phyloP scores from a whole-genome alignment of 2,888 invertebrate genomes.

The Zaprionus lineosus region DNA sequence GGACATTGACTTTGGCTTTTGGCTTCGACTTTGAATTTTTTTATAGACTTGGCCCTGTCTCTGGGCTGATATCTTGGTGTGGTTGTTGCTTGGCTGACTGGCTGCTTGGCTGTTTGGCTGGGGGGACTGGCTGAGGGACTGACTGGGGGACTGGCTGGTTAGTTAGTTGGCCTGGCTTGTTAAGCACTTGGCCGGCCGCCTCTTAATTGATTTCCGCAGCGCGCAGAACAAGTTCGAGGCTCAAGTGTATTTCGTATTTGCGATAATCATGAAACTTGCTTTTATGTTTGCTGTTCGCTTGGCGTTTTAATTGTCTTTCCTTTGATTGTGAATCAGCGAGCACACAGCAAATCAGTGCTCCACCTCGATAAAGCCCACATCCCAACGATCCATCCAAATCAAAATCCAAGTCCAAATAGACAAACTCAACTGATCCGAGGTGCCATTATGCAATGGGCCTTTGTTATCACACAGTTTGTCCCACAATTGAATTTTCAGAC shows the following conservation, averaged over 20 bases:
- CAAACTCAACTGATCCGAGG: too few species aligned
- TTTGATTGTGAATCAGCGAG: too few species aligned
- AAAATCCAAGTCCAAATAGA: not conserved
- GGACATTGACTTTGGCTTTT: constrained; percentile 52
- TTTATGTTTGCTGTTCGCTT: constrained; percentile 11
- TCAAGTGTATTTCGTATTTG: constrained; percentile 16
- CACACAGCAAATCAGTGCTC: too few species aligned
- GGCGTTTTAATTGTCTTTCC: constrained; percentile 6
- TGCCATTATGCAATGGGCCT: constrained; percentile 40
- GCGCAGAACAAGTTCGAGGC: constrained; percentile 48
- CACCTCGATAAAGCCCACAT: too few species aligned
- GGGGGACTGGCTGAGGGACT: not conserved
- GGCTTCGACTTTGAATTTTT: constrained; percentile 38
- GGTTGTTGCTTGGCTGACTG: not conserved
- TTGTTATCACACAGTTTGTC: constrained; percentile 36
- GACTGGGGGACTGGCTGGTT: too few species aligned
- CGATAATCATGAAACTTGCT: constrained; percentile 18
- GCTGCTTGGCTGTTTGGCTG: too few species aligned
- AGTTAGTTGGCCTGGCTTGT: not conserved
- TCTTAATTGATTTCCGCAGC: constrained; percentile 54
- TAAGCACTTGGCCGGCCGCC: not conserved
- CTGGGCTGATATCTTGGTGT: not conserved
- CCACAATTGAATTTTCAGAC: constrained; percentile 31
- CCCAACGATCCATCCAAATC: too few species aligned
- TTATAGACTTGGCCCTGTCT: constrained; percentile 36